Evolutionary conservation across 2,888 invertebrate genomes (phyloP).

Genomic region (Drosophila lacicola): DNA sequence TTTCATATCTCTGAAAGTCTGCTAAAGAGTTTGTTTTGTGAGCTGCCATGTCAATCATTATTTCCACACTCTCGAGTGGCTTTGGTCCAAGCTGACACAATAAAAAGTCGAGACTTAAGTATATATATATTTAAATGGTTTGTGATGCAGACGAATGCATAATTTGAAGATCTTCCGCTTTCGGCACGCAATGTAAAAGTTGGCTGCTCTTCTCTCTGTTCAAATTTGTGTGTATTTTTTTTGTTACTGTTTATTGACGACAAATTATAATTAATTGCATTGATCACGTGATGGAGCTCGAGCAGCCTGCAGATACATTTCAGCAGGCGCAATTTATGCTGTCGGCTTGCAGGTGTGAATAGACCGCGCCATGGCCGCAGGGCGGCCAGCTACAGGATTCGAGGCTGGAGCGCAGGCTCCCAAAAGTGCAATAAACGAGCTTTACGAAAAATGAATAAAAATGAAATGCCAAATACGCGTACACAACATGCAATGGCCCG

Average conservation of each 20-base stretch:
- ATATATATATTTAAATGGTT: conserved; percentile 4
- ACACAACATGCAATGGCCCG: conserved; percentile 59
- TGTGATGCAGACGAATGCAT: conserved; percentile 19
- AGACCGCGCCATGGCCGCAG: conserved; percentile 60
- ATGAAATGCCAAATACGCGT: conserved; percentile 37
- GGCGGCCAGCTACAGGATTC: conserved; percentile 27
- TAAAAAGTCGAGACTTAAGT: conserved; percentile 5
- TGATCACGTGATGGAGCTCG: conserved; percentile 80
- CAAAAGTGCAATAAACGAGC: conserved; percentile 59
- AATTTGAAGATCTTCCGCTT: conserved; percentile 14
- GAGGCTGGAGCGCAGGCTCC: conserved; percentile 27
- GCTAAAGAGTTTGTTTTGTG: conserved; percentile 49
- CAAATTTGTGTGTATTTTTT: conserved; percentile 11
- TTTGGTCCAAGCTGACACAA: background rate
- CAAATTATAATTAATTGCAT: conserved; percentile 83
- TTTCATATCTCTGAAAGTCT: conserved; percentile 1
- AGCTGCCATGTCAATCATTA: conserved; percentile 52
- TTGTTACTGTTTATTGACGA: conserved; percentile 67
- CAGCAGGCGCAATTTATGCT: conserved; percentile 75
- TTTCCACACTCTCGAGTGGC: conserved; percentile 61
- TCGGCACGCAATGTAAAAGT: conserved; percentile 40
- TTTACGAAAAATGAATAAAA: conserved; percentile 18
- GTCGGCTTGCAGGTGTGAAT: conserved; percentile 72
- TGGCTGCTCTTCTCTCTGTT: conserved; percentile 26
- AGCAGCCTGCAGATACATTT: conserved; percentile 76